phyloP scores from a whole-genome alignment of 2,888 invertebrate species.

The Phoenoteleia sp. region DNA sequence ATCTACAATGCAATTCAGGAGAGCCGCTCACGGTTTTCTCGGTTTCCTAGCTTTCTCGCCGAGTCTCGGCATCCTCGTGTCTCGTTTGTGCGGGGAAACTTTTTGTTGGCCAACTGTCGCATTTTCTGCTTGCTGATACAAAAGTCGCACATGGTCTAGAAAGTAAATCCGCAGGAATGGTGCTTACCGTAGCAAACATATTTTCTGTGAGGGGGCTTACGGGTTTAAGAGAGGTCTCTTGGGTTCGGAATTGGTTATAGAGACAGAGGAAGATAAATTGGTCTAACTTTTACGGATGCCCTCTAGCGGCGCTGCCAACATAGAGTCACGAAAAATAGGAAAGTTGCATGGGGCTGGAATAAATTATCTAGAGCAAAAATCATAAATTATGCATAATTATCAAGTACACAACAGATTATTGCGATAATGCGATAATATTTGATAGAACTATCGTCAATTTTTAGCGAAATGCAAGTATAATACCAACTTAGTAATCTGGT shows the following conservation, averaged over 20 bases:
- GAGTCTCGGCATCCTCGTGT: slow-evolving; percentile 35
- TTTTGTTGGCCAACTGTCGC: slow-evolving; percentile 65
- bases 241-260: no score
- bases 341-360: background rate
- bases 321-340: background rate
- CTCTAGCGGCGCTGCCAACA: background rate
- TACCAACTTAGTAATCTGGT: no score
- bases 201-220: no score
- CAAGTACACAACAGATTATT: no score
- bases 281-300: background rate
- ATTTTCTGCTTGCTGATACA: no score
- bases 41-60: slow-evolving; percentile 44
- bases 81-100: slow-evolving; percentile 29
- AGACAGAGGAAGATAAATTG: background rate
- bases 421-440: no score
- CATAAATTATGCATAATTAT: no score
- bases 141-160: slow-evolving; percentile 39
- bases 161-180: slow-evolving; percentile 13
- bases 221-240: no score
- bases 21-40: slow-evolving; percentile 79
- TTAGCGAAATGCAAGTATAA: no score
- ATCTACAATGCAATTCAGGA: slow-evolving; percentile 83
- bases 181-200: background rate
- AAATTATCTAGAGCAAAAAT: no score
- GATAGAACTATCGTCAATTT: no score